Base-by-base conservation (phyloP, 1,140 invertebrate species). In the Orchestia grillus region DNA sequence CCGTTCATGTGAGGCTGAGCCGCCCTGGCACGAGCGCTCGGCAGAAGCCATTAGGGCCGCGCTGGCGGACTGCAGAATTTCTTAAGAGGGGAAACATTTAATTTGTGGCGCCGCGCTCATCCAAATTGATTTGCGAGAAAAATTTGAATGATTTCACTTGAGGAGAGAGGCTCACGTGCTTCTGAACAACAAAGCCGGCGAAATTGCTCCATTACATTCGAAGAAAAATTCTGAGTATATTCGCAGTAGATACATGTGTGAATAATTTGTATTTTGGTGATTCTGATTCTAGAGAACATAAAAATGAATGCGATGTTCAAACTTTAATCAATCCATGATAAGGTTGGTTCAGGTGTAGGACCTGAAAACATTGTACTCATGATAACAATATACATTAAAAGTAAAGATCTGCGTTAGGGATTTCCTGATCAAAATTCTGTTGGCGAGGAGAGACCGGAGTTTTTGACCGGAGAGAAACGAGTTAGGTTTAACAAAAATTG, bases 1-100 rank as follows among this genome's bases (percentile, higher is more conserved):
- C 47, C 19, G 47, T 53, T 8, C 47, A 53, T 53, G 47, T 19
- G 19, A 53, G 47, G 19, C 47, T 53, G 6, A 77, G 11, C 62
- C 11, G 28, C 62, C 11, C 47, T 53, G 47, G 47, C 87, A 1
- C 88, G 15, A 91, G 88, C 41, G 44, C 88, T 91, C 88, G 15
- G 44, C 88, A 91, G 88, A 91, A 43, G 41, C 88, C 88, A 91
- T 91, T 91, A 91, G 88, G n/a, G 44, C 92, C 44, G 43, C 92
- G 36, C 36, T 19, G 44, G 44, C 44, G 40, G 19, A 40, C 92
- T 11, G 40, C 43, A 44, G 44, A 45, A 94, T 94, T 44, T 44
- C 92, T 94, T 47, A n/a, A 94, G 92, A 94, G 92, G 92, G 90
- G 92, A 94, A 45, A 94, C 92, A 45, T 94, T 94, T 47, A 94